Evolutionary conservation across 2,888 invertebrate species (phyloP).

Genomic region (Sabellastarte sp.): DNA sequence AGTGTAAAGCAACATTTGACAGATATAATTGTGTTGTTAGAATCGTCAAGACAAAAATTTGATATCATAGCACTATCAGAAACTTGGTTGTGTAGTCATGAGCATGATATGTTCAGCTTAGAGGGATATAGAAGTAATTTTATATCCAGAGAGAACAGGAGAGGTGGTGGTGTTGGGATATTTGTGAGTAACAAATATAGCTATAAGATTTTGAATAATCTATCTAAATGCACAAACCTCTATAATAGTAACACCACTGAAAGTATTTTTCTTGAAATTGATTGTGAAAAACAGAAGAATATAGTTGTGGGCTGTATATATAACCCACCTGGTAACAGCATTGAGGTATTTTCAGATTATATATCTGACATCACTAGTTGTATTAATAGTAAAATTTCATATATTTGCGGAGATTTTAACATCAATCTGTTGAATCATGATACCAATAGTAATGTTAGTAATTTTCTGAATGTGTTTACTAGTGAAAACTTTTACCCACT

Average conservation of each 20-base stretch:
- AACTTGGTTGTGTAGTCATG: neutral
- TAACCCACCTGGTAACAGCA: neutral
- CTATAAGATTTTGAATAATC: neutral
- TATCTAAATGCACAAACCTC: too few relatives aligned
- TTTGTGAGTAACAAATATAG: too few relatives aligned
- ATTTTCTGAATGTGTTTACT: neutral
- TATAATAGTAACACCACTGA: too few relatives aligned
- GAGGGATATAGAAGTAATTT: neutral
- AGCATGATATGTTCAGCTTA: neutral
- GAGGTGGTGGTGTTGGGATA: neutral
- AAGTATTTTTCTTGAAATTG: too few relatives aligned
- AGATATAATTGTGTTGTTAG: neutral
- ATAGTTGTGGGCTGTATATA: neutral
- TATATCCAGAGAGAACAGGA: neutral
- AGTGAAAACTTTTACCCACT: neutral
- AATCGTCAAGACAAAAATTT: neutral
- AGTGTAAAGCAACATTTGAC: neutral
- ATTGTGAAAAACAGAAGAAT: too few relatives aligned
- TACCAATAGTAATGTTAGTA: neutral
- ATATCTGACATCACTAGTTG: too few relatives aligned
- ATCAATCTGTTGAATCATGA: neutral
- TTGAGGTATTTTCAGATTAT: neutral
- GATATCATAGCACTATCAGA: neutral
- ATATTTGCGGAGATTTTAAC: neutral
- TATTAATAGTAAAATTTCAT: neutral